Evolutionary conservation across 1,140 invertebrate species (phyloP), one percentile per base, ranked within the genome.

Genomic region (Parasteatoda tepidariorum): DNA sequence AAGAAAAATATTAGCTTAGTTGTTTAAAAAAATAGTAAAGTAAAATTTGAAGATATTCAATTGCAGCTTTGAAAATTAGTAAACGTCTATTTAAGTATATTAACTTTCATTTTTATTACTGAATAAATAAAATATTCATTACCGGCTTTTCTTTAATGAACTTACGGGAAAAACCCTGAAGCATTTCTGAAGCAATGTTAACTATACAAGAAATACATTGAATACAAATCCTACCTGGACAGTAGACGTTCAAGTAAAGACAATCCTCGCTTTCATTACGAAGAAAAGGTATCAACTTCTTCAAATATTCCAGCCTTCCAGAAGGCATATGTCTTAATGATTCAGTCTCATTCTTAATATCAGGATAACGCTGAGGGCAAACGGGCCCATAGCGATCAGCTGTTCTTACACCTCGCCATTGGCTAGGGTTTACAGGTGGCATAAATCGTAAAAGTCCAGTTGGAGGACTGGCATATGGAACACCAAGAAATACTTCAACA

Each of bases 211-310:
- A 48, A 48, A 48, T n/a, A 13, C 38, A 4, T 48, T 2, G 18
- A 13, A 2, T 4, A 18, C 9, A 48, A 48, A 4, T 54, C 57
- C 66, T 64, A 84, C 76, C 94, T 64, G 97, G 97, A 5, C 96
- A 94, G 90, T 98, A 98, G 87, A 99, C 95, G 89, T 99, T 99
- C 85, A 99, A 91, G 89, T 98, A 98, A 38, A 99, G 92, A 88
- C 97, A 99, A 90, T 99, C 97, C 90, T 99, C 97, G 85, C 93
- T 96, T 90, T 98, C 96, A 88, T 97, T 95, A 85, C 92, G 92
- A 68, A 98, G 91, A 88, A 95, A 95, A 11, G 95, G 95, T 84
- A 96, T 89, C 87, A 98, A 91, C 86, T 95, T 91, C 87, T 94
- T 94, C 76, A 98, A 91, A 87, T 96, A 95, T 87, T 97, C 94